phyloP scores from a whole-genome alignment of 2,888 invertebrate genomes.

The Furcula furcula region DNA sequence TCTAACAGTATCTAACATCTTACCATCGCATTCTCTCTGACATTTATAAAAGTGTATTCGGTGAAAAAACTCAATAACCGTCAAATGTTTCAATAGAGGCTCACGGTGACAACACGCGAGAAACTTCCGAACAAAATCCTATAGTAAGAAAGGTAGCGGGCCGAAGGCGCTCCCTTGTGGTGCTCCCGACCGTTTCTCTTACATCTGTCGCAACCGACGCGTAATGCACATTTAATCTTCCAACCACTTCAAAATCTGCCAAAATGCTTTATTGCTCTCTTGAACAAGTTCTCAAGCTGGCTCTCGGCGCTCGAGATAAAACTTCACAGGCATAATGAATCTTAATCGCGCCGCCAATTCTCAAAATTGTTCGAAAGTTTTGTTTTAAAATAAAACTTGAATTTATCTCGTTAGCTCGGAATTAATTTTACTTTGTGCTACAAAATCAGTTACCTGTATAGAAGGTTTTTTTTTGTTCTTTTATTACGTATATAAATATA shows the following conservation, averaged over 20 bases:
- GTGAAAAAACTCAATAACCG: constrained; percentile 30
- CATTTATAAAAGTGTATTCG: constrained; percentile 18
- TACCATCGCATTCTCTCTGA: constrained; percentile 5
- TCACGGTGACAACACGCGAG: constrained; percentile 21
- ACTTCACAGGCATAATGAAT: constrained; percentile 80
- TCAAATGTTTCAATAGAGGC: constrained; percentile 35
- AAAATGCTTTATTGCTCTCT: constrained; percentile 78
- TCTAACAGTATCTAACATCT: constrained; percentile 5
- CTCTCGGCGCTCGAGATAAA: constrained; percentile 67
- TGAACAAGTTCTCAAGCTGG: constrained; percentile 62
- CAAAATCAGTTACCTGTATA: constrained; percentile 67
- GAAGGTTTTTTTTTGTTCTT: constrained; percentile 47
- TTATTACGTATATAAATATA: too few relatives aligned
- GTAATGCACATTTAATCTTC: constrained; percentile 77
- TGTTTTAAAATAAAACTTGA: constrained; percentile 72
- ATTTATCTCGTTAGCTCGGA: constrained; percentile 62
- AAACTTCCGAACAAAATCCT: constrained; percentile 24
- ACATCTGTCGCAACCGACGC: constrained; percentile 63
- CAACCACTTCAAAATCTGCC: constrained; percentile 73
- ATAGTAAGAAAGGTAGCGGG: constrained; percentile 26
- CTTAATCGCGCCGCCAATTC: constrained; percentile 75
- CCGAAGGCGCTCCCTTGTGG: constrained; percentile 29
- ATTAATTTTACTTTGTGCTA: constrained; percentile 69
- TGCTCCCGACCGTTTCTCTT: constrained; percentile 17
- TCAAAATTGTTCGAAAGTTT: constrained; percentile 72